phyloP scores from a whole-genome alignment of 2,888 invertebrate genomes.

The Gastrophysa polygoni region DNA sequence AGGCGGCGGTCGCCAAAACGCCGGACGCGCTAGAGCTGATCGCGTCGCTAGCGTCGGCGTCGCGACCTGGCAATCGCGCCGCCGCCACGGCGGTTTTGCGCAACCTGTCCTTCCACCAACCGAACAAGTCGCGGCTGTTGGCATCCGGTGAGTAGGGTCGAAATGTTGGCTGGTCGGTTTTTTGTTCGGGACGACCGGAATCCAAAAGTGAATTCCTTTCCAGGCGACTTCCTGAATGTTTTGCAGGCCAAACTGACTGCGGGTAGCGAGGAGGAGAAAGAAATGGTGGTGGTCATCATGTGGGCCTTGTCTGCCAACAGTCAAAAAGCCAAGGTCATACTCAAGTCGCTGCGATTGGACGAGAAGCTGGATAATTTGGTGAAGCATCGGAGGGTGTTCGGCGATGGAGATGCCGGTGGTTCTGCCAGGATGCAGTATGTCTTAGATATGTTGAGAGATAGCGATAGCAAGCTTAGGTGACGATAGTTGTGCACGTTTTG shows the following conservation, averaged over 20 bases:
- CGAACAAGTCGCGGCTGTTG: constrained; percentile 62
- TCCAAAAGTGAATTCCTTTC: too few species aligned
- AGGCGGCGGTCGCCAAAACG: constrained; percentile 60
- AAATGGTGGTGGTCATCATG: constrained; percentile 62
- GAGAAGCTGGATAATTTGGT: constrained; percentile 59
- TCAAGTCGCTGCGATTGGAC: constrained; percentile 61
- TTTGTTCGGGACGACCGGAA: too few species aligned
- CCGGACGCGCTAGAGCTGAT: constrained; percentile 54
- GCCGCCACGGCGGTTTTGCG: constrained; percentile 61
- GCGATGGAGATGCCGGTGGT: constrained; percentile 43
- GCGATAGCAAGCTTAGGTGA: constrained; percentile 31
- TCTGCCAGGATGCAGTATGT: constrained; percentile 51
- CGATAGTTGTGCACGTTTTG: not conserved
- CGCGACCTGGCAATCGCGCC: constrained; percentile 47
- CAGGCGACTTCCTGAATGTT: constrained; percentile 62
- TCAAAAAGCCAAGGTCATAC: constrained; percentile 68
- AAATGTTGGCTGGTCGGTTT: too few species aligned
- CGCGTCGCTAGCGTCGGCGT: constrained; percentile 47
- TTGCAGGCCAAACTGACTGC: constrained; percentile 57
- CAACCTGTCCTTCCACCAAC: constrained; percentile 63
- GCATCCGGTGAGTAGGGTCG: constrained; percentile 61
- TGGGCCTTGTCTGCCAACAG: constrained; percentile 74
- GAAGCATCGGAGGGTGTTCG: constrained; percentile 54
- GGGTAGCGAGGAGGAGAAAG: constrained; percentile 58
- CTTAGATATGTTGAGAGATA: constrained; percentile 45